Percentiles rank a stretch among this genome's conserved stretches.
Evolutionary conservation across 2,888 invertebrate species (phyloP).

Genomic region (Thumatha senex): DNA sequence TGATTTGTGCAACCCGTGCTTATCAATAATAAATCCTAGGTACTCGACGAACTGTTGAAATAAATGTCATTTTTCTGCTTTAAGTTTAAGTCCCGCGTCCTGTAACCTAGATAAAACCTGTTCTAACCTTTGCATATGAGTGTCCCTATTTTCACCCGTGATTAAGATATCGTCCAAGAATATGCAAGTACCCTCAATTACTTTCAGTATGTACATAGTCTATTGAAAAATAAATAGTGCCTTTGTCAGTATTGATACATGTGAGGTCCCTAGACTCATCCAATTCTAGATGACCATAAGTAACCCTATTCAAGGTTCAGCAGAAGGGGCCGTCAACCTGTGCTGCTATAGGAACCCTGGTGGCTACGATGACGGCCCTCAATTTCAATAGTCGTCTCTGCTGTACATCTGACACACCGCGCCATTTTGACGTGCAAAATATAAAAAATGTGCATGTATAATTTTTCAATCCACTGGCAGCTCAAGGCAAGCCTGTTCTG

Average conservation of each 20-base stretch:
- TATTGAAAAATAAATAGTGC: constrained; percentile 50
- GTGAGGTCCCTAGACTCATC: constrained; percentile 18
- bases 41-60: neutral
- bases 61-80: constrained; percentile 5
- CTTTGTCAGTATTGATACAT: constrained; percentile 38
- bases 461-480: no score
- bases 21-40: constrained; percentile 12
- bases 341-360: no score
- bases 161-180: neutral
- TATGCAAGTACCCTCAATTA: neutral
- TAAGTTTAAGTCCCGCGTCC: neutral
- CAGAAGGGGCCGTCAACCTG: no score
- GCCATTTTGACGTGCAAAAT: no score
- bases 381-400: no score
- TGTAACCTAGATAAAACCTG: neutral
- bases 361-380: no score
- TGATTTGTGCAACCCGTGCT: constrained; percentile 1
- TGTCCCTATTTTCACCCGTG: neutral
- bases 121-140: no score
- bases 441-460: no score
- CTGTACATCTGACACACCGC: no score
- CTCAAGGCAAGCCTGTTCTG: no score
- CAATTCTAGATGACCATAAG: constrained; percentile 22
- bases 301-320: no score
- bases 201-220: constrained; percentile 31